Percentiles rank a stretch among this genome's conserved stretches.
phyloP scores from a whole-genome alignment of 2,113 vertebrate genomes.

The Castor canadensis region DNA sequence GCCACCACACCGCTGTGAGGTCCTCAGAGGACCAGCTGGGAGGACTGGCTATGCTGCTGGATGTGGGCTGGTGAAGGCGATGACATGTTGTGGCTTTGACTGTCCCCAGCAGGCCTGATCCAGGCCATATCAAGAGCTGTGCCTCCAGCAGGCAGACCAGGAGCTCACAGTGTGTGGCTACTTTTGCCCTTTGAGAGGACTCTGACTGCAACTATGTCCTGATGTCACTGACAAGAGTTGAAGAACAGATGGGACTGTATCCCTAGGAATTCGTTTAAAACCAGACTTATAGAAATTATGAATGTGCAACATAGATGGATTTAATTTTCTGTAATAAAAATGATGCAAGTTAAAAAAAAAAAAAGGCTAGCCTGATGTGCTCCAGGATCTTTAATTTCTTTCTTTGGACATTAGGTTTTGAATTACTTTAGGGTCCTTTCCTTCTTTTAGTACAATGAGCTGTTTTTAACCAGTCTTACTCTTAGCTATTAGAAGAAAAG shows the following conservation, averaged over 20 bases:
- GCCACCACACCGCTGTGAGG: neutral
- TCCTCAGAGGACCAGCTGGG: conserved; percentile 49
- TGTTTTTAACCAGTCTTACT: neutral
- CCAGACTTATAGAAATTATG: conserved; percentile 50
- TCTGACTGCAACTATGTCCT: neutral
- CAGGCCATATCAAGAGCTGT: neutral
- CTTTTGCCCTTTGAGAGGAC: conserved; percentile 49
- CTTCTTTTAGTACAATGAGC: neutral
- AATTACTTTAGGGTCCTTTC: neutral
- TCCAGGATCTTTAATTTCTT: neutral
- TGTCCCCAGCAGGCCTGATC: conserved; percentile 21
- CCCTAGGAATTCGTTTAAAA: conserved; percentile 24
- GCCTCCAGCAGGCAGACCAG: neutral
- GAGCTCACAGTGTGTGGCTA: neutral
- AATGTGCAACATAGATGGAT: conserved; percentile 29
- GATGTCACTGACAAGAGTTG: neutral
- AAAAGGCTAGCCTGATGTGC: neutral
- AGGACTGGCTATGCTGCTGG: conserved; percentile 38
- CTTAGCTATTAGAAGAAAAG: neutral
- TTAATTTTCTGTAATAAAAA: conserved; percentile 75
- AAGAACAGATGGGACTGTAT: neutral
- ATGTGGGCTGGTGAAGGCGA: neutral
- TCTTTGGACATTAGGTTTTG: neutral
- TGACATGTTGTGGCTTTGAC: neutral
- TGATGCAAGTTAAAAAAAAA: neutral